Base-by-base conservation (phyloP, 1,140 invertebrate genomes). In the Potamilus streckersoni region DNA sequence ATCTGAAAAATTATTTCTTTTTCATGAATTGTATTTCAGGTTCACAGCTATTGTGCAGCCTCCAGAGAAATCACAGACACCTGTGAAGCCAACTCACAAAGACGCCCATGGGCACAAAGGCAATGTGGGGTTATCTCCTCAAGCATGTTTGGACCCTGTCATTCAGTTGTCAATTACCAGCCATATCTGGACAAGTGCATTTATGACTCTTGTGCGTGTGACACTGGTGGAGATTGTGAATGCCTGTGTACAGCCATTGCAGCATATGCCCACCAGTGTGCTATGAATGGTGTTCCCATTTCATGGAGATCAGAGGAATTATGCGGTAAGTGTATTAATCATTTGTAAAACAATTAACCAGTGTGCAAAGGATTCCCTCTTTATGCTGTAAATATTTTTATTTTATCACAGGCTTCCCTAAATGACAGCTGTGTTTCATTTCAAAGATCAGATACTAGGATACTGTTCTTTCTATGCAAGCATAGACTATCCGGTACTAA, bases 211-310 rank as follows among this genome's bases (percentile, higher is more conserved):
- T 97, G 96, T 89, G 95, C 93, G 38, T 98, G 96, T 88, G 95
- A 97, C 88, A 90, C 93, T 82, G 96, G 96, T 27, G 96, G 94
- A 0, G 96, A 98, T 87, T 98, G 96, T 86, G 94, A 95, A 74
- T 97, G 96, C 88, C 88, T 97, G 0, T 97, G 96, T 86, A 96
- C 96, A 1, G 95, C 96, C 1, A 90, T 97, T 27, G 94, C 95
- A 0, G 94, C 95, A 2, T 97, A 97, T 88, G 95, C 95, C 20
- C 93, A 96, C 80, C 93, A 94, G 82, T 98, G 96, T 86, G 93
- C 93, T 59, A 82, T 87, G 58, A 82, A 93, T 66, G 91, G 91
- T 20, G 79, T 91, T 2, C 91, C 92, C 11, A 92, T 97, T 27
- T 93, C 93, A 77, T 98, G 96, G 96, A 90, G 96, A 76, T 93